Evolutionary conservation across 2,113 vertebrate genomes (phyloP), one percentile per base, ranked within the genome.

Genomic region (Grus americana): DNA sequence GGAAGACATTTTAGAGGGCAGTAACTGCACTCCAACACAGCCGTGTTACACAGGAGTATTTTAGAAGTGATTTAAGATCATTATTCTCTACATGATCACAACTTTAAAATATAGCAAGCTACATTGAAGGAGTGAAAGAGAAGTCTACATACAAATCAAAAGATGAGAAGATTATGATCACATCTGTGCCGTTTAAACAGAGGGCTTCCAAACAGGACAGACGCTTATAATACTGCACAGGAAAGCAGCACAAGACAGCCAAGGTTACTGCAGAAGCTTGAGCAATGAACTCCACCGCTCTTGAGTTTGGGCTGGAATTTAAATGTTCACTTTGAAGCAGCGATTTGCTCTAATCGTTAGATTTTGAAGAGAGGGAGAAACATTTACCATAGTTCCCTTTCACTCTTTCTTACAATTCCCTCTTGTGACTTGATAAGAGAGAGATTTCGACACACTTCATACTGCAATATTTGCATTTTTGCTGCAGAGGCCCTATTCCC

Each of bases 401-500:
- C 90, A 74, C 57, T 93, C 52, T 67, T 93, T 91, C 79, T 91
- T 93, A 91, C 86, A 87, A 79, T 87, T 94, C 88, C 62, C 78
- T 89, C 95, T 75, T 79, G 84, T 79, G 88, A 55, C 46, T 89
- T 61, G 40, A 6, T 72, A 88, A 72, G 86, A 84, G 40, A 42
- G n/a, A 88, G 9, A 90, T 92, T 92, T 88, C 78, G 12, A 82
- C 71, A 96, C 66, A 79, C 42, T 72, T 85, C 67, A 79, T 57
- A 29, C 27, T 75, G 79, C 74, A 93, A 38, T 84, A 95, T 96
- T 95, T 95, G 71, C 86, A 89, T 91, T 95, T 93, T 78, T 90
- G 49, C 78, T 92, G 89, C 72, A 92, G 78, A 93, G 58, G 83
- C 46, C 62, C 71, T 73, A 86, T 80, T 89, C 78, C 83, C 76